Evolutionary conservation across 2,113 vertebrate species (phyloP), one percentile per base, ranked within the genome.

Genomic region (Microtus montanus): DNA sequence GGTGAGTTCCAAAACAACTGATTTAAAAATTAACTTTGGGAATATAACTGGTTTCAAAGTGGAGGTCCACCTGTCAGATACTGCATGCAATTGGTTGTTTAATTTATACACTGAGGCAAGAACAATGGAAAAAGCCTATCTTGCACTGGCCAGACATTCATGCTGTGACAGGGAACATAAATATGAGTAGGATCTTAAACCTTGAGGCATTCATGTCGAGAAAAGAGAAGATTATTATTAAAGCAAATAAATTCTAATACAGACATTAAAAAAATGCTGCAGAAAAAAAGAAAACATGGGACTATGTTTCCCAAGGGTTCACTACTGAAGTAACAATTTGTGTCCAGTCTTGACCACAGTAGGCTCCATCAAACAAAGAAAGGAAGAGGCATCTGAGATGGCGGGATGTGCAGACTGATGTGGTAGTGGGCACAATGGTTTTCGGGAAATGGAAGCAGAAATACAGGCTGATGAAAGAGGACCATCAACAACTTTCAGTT

Each of bases 31-130:
- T 90, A 97, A 97, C 85, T 96, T 96, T 86, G 93, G 94, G 93
- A 95, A 95, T 96, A 93, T 38, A 89, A 96, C 49, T 88, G 38
- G 88, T 96, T 97, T 94, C 90, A 90, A 74, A 94, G 66, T 94
- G 92, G 75, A 90, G 94, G 92, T 77, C 6, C 78, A 70, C 92
- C 73, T 86, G 74, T 93, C n/a, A 83, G 77, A 92, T 52, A 93
- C 86, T 86, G 93, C 98, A 98, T 98, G 41, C 98, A 97, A 95
- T 83, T 96, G 88, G 90, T 94, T 93, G 88, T 86, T 95, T 97
- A 95, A 95, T 96, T 92, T 93, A 82, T 22, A 28, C 75, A 95
- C 0, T 63, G 80, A 82, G 90, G 66, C 33, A 95, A 77, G 44
- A 90, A 19, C 41, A 95, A 82, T 77, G 54, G 87, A 85, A 19